Evolutionary conservation across 1,140 invertebrate species (phyloP).

Genomic region (Trichonephila clavipes): DNA sequence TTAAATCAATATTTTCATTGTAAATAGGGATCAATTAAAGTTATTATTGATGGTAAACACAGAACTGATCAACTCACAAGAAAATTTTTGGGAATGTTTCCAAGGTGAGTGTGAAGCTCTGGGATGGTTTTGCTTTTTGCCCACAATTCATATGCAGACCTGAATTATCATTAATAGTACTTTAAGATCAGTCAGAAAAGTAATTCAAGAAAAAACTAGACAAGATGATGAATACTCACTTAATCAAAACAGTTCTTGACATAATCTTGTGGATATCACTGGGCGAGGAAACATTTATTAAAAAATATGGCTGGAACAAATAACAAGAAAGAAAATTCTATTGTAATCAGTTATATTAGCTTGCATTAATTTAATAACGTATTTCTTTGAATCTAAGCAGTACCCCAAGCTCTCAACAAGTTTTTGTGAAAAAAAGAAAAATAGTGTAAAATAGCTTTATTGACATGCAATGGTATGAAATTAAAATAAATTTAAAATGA

Average conservation of each 20-base stretch:
- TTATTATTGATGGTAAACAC: too few species aligned
- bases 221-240: slow-evolving; percentile 79
- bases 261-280: slow-evolving; percentile 84
- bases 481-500: too few species aligned
- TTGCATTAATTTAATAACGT: too few species aligned
- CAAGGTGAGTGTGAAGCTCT: slow-evolving; percentile 55
- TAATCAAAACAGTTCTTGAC: slow-evolving; percentile 88
- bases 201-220: background rate
- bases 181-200: background rate
- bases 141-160: slow-evolving; percentile 74
- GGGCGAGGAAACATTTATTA: slow-evolving; percentile 57
- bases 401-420: too few species aligned
- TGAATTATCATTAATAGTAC: slow-evolving; percentile 24
- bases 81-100: slow-evolving; percentile 34
- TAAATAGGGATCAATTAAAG: too few species aligned
- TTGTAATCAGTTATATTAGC: too few species aligned
- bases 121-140: slow-evolving; percentile 43
- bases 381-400: too few species aligned
- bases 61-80: slow-evolving; percentile 37
- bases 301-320: slow-evolving; percentile 69
- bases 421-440: too few species aligned
- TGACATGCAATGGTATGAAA: too few species aligned
- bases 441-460: too few species aligned
- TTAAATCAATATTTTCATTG: too few species aligned
- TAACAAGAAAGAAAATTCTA: background rate